Conservation (phyloP, 2,113 vertebrate species). For the Leucosticte australis region DNA sequence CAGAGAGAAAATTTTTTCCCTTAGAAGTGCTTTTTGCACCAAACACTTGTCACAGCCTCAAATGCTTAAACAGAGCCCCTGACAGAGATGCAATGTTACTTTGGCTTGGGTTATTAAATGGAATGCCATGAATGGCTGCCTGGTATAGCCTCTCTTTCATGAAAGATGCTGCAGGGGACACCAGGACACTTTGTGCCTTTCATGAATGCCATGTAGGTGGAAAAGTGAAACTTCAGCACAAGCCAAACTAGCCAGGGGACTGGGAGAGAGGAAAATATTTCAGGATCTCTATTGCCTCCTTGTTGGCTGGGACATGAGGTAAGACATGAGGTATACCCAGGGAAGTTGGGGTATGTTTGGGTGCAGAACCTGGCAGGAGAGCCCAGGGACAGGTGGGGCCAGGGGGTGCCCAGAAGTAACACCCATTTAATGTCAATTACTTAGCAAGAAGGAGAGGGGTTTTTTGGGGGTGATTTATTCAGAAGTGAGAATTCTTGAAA, state of each 20-base stretch:
- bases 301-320: not conserved
- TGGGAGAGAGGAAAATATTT: not conserved
- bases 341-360: not conserved
- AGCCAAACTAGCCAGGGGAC: not conserved
- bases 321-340: rapidly evolving
- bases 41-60: not conserved
- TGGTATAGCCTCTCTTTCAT: not conserved
- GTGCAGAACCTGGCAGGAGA: not conserved
- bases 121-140: not conserved
- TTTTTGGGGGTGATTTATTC: not conserved
- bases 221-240: not conserved
- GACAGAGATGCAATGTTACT: not conserved
- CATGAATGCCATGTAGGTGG: not conserved
- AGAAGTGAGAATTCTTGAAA: not conserved
- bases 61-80: not conserved
- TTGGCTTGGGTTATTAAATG: not conserved
- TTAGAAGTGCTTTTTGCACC: not conserved
- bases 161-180: not conserved
- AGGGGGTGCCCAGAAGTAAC: not conserved
- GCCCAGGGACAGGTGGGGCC: not conserved
- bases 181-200: not conserved
- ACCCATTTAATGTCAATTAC: not conserved
- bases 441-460: not conserved
- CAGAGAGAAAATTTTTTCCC: not conserved
- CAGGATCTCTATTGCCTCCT: not conserved